phyloP scores from a whole-genome alignment of 2,888 invertebrate species.

The Cinara cedri region DNA sequence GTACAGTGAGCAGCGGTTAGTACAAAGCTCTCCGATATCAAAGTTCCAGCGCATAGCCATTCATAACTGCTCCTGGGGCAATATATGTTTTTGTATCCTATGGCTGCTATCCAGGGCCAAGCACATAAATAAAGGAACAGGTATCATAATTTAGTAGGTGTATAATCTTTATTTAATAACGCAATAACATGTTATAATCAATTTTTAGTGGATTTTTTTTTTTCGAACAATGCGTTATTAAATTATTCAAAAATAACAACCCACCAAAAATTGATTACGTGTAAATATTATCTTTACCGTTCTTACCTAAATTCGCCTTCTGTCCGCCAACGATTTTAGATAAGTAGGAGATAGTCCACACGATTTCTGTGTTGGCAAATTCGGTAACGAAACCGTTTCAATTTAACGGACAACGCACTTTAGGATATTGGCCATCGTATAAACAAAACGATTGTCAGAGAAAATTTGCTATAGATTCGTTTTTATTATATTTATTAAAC shows the following conservation, averaged over 20 bases:
- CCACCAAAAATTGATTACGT: too few species aligned
- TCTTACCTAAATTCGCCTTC: conserved; percentile 38
- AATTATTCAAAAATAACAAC: too few species aligned
- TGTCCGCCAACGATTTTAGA: conserved; percentile 51
- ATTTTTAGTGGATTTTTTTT: too few species aligned
- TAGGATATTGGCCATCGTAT: conserved; percentile 69
- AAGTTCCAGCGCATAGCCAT: too few species aligned
- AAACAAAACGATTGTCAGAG: conserved; percentile 75
- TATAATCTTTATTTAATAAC: neutral
- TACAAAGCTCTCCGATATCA: too few species aligned
- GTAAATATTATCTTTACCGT: too few species aligned
- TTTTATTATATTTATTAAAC: conserved; percentile 63
- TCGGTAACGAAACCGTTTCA: neutral
- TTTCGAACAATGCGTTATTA: too few species aligned
- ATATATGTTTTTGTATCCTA: too few species aligned
- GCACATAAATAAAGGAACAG: conserved; percentile 67
- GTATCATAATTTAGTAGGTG: too few species aligned
- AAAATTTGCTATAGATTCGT: conserved; percentile 65
- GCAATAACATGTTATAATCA: too few species aligned
- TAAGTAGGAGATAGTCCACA: conserved; percentile 6
- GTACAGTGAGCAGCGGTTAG: too few species aligned
- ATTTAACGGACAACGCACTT: conserved; percentile 69
- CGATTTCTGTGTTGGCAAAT: conserved; percentile 8
- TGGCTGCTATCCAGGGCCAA: conserved; percentile 75
- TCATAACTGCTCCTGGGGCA: too few species aligned